Percentiles rank a stretch among this genome's conserved stretches.
These are phyloP conservation scores for Balearica regulorum DNA, from an alignment of 2,797 vertebrate genomes.

Conservation along the genomic window DNA sequence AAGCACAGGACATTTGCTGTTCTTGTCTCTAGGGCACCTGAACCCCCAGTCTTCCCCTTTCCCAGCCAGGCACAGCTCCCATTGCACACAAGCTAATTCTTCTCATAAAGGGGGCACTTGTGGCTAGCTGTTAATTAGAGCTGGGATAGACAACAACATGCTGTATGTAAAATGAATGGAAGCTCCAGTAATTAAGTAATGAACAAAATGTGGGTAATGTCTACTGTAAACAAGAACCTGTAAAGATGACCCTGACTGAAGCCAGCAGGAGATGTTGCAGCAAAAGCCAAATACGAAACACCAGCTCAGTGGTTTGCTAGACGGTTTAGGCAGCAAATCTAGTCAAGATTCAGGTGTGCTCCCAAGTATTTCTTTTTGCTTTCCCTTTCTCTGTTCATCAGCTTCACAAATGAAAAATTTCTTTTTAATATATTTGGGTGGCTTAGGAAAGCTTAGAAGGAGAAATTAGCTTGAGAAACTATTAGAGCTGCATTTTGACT, in stretches of 20 bases:
- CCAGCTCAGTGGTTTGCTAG: neutral
- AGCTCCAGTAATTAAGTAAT: neutral
- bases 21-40: neutral
- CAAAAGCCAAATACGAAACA: neutral
- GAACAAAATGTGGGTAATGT: neutral
- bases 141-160: neutral
- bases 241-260: neutral
- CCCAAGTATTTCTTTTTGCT: neutral
- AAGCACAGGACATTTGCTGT: neutral
- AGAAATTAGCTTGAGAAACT: neutral
- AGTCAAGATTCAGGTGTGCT: neutral
- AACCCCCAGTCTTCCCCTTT: neutral
- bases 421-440: neutral
- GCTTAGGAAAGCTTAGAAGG: neutral
- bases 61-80: neutral
- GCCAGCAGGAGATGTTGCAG: neutral
- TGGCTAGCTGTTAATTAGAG: neutral
- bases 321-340: neutral
- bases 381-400: neutral
- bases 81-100: neutral
- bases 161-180: neutral
- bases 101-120: neutral
- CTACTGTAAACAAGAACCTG: neutral
- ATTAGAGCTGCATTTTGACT: neutral
- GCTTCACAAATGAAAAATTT: neutral